phyloP scores from a whole-genome alignment of 2,113 vertebrate genomes.

The Grammomys dolichurus region DNA sequence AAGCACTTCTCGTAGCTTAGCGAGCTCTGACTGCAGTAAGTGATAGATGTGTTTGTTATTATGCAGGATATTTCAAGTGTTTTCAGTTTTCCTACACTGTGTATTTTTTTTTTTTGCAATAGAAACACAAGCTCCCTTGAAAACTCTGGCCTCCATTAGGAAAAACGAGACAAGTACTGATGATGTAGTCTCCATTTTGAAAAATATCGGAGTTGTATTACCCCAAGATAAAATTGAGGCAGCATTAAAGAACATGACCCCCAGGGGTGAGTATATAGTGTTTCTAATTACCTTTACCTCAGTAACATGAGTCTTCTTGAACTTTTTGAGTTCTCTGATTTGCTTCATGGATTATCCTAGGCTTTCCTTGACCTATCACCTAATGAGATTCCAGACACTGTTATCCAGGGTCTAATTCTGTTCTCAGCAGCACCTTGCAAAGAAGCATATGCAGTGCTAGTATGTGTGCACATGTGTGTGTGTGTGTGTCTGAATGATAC shows the following conservation, averaged over 20 bases:
- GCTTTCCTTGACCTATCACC: background rate
- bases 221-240: slow-evolving; percentile 14
- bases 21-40: background rate
- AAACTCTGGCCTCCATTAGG: slow-evolving; percentile 60
- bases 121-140: slow-evolving; percentile 64
- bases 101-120: background rate
- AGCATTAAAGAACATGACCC: background rate
- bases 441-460: background rate
- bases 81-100: background rate
- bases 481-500: slow-evolving; percentile 10
- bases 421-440: background rate
- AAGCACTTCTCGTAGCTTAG: background rate
- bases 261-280: slow-evolving; percentile 29
- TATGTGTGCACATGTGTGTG: background rate
- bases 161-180: background rate
- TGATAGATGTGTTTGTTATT: background rate
- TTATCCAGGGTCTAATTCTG: background rate
- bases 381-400: background rate
- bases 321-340: background rate
- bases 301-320: background rate
- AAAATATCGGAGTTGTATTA: slow-evolving; percentile 47
- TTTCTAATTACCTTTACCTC: slow-evolving; percentile 14
- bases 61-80: background rate
- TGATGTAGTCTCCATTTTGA: slow-evolving; percentile 38
- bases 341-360: background rate